Conservation (phyloP, 2,888 invertebrate species). For the Axea sp. region DNA sequence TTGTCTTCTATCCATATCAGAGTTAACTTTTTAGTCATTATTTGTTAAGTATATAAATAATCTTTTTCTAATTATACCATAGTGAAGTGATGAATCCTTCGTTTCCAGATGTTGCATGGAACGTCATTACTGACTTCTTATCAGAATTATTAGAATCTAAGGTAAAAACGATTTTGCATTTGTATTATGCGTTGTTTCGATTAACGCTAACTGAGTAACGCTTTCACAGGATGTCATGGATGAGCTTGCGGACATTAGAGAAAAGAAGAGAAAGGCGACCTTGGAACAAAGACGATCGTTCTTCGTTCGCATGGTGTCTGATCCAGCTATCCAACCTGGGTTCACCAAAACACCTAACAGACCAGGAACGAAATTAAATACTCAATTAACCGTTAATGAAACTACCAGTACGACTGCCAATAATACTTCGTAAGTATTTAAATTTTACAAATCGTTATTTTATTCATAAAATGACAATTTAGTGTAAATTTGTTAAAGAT, state of each 20-base stretch:
- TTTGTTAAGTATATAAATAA: too few species aligned
- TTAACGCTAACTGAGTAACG: neutral
- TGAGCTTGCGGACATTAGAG: constrained; percentile 86
- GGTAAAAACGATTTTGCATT: constrained; percentile 66
- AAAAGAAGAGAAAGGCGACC: constrained; percentile 88
- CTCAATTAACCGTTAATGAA: constrained; percentile 74
- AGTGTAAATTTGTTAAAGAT: too few species aligned
- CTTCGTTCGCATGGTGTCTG: constrained; percentile 98
- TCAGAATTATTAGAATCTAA: constrained; percentile 88
- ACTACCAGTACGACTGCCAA: constrained; percentile 69
- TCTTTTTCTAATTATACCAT: too few species aligned
- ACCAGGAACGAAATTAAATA: constrained; percentile 73
- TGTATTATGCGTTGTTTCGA: too few species aligned
- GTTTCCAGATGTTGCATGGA: constrained; percentile 89
- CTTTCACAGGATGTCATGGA: constrained; percentile 82
- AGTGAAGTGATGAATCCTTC: too few species aligned
- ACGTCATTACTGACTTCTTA: constrained; percentile 89
- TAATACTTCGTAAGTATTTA: constrained; percentile 65
- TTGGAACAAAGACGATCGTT: constrained; percentile 95
- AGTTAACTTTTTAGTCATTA: too few species aligned
- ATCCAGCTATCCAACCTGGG: constrained; percentile 89
- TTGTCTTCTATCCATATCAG: too few species aligned
- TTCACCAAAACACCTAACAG: constrained; percentile 78
- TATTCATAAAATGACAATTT: too few species aligned
- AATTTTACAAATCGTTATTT: too few species aligned